Conservation (phyloP, 1,140 invertebrate species). For the Bombus fervidus region DNA sequence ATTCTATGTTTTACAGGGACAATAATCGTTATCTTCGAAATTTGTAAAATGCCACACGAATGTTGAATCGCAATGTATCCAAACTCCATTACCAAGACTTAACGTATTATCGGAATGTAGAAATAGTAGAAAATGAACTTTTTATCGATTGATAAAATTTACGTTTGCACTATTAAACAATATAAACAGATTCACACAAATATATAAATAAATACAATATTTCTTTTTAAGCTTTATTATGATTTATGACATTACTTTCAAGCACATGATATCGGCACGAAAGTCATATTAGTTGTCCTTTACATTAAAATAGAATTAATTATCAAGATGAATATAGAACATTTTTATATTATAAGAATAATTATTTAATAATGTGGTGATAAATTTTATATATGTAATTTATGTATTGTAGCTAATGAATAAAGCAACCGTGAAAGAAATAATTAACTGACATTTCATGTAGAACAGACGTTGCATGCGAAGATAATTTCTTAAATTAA, state of each 20-base stretch:
- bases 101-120: background rate
- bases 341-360: background rate
- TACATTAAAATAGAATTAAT: constrained; percentile 5
- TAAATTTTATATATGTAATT: background rate
- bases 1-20: background rate
- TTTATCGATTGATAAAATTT: background rate
- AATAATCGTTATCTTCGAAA: background rate
- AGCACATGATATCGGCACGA: background rate
- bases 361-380: no score
- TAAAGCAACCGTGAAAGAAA: background rate
- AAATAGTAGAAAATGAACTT: constrained; percentile 4
- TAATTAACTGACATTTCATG: background rate
- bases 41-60: background rate
- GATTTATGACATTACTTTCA: background rate
- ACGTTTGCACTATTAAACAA: background rate
- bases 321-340: background rate
- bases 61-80: background rate
- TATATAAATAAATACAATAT: background rate
- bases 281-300: constrained; percentile 11
- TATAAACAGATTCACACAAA: no score
- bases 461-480: background rate
- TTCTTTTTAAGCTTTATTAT: background rate
- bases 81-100: background rate
- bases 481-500: no score
- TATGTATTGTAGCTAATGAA: background rate